These are phyloP conservation scores for Psococerastis gibbosa DNA, from an alignment of 2,888 invertebrate genomes.

Conservation along the genomic window DNA sequence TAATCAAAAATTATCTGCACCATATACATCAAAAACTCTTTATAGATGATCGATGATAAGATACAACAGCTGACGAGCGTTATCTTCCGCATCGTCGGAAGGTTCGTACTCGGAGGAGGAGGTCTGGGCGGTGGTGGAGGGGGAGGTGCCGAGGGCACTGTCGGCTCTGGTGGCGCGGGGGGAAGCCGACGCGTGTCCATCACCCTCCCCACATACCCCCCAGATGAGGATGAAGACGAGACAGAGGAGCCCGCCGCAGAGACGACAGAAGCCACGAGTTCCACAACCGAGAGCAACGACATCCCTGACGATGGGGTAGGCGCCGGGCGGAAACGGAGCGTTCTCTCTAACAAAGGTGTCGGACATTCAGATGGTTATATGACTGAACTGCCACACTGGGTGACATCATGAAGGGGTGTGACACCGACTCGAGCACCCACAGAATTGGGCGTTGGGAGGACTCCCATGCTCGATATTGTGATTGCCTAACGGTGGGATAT, in stretches of 20 bases:
- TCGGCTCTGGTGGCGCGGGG: conserved; percentile 23
- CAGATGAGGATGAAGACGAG: conserved; percentile 42
- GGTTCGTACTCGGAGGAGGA: conserved; percentile 44
- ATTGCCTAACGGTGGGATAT: too few species aligned
- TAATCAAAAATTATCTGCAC: too few species aligned
- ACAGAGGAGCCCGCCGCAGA: conserved; percentile 23
- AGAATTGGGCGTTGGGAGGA: too few species aligned
- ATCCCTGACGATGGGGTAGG: conserved; percentile 15
- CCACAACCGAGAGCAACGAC: conserved; percentile 17
- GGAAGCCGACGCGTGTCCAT: conserved; percentile 35
- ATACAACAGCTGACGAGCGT: conserved; percentile 53
- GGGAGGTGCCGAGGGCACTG: conserved; percentile 27
- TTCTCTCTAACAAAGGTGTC: conserved; percentile 9
- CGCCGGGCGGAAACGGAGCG: conserved; percentile 1
- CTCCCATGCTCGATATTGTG: too few species aligned
- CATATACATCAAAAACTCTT: too few species aligned
- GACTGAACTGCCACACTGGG: too few species aligned
- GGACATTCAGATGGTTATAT: conserved; percentile 8
- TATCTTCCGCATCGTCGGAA: conserved; percentile 56
- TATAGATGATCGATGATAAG: conserved; percentile 54
- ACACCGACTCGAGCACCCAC: too few species aligned
- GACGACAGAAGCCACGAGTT: conserved; percentile 14
- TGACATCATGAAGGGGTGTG: too few species aligned
- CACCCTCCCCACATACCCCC: conserved; percentile 43
- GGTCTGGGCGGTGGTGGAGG: conserved; percentile 29